Evolutionary conservation across 2,113 vertebrate genomes (phyloP).

Genomic region (Xyliphius kryptos): DNA sequence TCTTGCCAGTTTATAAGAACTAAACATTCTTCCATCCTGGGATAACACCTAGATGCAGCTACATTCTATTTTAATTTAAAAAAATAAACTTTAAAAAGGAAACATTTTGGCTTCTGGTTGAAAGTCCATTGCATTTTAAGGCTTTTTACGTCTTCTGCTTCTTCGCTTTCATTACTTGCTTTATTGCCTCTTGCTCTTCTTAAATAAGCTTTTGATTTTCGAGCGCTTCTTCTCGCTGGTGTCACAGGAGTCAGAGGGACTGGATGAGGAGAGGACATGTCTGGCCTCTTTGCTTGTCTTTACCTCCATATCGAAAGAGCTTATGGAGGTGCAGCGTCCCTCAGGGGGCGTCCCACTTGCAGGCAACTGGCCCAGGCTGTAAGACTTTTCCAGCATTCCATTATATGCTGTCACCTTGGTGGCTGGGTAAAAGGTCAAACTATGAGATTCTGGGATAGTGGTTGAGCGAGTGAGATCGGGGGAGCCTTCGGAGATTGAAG

Average conservation of each 20-base stretch:
- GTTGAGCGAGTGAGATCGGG: conserved; percentile 72
- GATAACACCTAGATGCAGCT: conserved; percentile 67
- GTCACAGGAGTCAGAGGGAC: conserved; percentile 80
- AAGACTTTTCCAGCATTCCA: conserved; percentile 94
- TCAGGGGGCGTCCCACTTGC: conserved; percentile 66
- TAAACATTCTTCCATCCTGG: conserved; percentile 65
- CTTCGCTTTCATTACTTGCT: conserved; percentile 24
- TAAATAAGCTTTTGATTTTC: conserved; percentile 95
- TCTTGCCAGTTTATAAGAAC: conserved; percentile 64
- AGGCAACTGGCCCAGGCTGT: conserved; percentile 89
- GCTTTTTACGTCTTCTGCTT: conserved; percentile 45
- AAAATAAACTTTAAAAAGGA: conserved; percentile 42
- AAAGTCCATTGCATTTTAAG: conserved; percentile 46
- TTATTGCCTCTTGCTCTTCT: conserved; percentile 71
- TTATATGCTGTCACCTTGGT: conserved; percentile 79
- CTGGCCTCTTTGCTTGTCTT: conserved; percentile 74
- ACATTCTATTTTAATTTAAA: conserved; percentile 74
- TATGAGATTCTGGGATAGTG: conserved; percentile 79
- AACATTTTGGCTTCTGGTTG: conserved; percentile 56
- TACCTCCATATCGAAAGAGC: conserved; percentile 75
- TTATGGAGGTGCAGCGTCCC: conserved; percentile 76
- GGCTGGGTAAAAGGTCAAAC: conserved; percentile 77
- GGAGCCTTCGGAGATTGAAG: conserved; percentile 68
- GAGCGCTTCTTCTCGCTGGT: conserved; percentile 93
- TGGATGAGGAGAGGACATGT: conserved; percentile 75